phyloP scores from a whole-genome alignment of 2,797 vertebrate genomes.

The Danio albolineatus region DNA sequence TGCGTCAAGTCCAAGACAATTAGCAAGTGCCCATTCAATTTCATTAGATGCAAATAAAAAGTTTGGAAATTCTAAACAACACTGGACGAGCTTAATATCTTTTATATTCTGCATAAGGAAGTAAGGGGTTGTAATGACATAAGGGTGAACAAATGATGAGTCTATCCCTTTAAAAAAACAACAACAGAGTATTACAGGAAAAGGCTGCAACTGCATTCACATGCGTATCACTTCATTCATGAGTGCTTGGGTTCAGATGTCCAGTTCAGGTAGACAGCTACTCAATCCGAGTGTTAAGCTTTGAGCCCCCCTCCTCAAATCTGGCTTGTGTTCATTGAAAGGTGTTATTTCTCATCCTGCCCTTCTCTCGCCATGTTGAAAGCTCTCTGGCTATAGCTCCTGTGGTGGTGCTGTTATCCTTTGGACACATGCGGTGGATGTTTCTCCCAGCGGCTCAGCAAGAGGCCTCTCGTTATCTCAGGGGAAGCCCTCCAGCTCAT shows the following conservation, averaged over 20 bases:
- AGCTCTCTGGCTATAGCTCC: slow-evolving; percentile 56
- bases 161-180: background rate
- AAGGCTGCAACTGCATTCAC: slow-evolving; percentile 35
- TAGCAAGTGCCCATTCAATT: background rate
- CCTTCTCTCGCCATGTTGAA: slow-evolving; percentile 53
- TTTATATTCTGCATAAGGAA: background rate
- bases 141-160: background rate
- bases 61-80: background rate
- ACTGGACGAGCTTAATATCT: background rate
- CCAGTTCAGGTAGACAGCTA: slow-evolving; percentile 27
- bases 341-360: slow-evolving; percentile 52
- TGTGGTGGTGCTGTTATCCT: slow-evolving; percentile 61
- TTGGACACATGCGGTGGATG: slow-evolving; percentile 60
- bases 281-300: slow-evolving; percentile 44
- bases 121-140: background rate
- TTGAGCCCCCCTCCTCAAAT: slow-evolving; percentile 27
- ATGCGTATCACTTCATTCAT: slow-evolving; percentile 44
- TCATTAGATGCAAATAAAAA: background rate
- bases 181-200: slow-evolving; percentile 9
- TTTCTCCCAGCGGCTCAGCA: slow-evolving; percentile 56
- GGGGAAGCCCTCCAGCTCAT: slow-evolving; percentile 64
- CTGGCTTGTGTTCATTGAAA: slow-evolving; percentile 50
- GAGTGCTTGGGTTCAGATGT: slow-evolving; percentile 24
- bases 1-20: background rate
- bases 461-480: slow-evolving; percentile 64